These are phyloP conservation scores for Ceramica pisi DNA, from an alignment of 2,888 invertebrate species.

Conservation along the genomic window DNA sequence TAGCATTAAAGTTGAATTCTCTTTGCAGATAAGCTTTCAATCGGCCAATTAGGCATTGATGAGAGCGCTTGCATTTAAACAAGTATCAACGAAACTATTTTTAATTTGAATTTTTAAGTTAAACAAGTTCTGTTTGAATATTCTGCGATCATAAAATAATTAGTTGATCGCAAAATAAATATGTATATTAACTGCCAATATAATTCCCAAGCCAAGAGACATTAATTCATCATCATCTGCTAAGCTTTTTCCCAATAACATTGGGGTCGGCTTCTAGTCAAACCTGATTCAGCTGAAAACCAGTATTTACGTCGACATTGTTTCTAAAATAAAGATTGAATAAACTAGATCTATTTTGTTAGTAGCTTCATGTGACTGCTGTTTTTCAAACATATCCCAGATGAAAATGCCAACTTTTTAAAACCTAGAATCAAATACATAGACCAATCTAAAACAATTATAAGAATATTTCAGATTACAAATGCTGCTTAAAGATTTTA, in stretches of 20 bases:
- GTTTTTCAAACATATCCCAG: neutral
- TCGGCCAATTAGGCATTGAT: conserved; percentile 53
- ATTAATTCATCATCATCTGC: too few species aligned
- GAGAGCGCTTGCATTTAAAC: conserved; percentile 67
- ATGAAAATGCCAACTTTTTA: neutral
- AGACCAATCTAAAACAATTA: neutral
- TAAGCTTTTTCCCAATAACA: too few species aligned
- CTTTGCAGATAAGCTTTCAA: conserved; percentile 39
- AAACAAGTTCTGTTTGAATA: neutral
- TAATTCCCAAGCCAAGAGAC: too few species aligned
- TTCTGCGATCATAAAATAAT: neutral
- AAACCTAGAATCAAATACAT: neutral
- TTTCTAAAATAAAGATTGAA: too few species aligned
- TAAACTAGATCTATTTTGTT: neutral
- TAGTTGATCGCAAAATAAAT: neutral
- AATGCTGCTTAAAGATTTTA: neutral
- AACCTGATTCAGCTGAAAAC: too few species aligned
- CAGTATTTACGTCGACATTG: too few species aligned
- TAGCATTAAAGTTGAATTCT: conserved; percentile 17
- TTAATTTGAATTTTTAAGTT: neutral
- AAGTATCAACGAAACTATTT: conserved; percentile 43
- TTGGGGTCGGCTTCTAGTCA: too few species aligned
- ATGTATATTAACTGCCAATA: neutral
- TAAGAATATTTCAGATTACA: neutral
- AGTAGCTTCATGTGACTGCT: neutral